Percentiles rank a stretch among this genome's conserved stretches.
Evolutionary conservation across 1,140 invertebrate species (phyloP).

Genomic region (Linepithema humile): DNA sequence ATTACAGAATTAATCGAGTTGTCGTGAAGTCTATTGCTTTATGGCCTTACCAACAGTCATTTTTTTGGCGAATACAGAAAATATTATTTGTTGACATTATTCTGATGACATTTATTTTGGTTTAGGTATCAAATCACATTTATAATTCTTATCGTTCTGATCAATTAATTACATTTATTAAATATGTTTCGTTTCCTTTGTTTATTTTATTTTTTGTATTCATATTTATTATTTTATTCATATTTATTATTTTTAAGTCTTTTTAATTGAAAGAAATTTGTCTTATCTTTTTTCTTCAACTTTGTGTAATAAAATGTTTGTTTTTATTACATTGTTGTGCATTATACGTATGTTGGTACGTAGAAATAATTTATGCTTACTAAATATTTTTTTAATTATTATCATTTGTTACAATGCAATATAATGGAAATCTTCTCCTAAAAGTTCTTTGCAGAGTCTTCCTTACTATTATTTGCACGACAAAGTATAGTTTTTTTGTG

Average conservation of each 20-base stretch:
- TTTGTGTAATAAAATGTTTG: not conserved
- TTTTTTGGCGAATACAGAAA: not conserved
- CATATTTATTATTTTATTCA: too few species aligned
- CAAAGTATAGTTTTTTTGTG: too few species aligned
- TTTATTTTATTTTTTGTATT: too few species aligned
- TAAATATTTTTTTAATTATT: constrained; percentile 16
- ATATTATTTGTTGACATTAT: not conserved
- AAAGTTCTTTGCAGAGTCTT: too few species aligned
- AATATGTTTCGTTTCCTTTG: not conserved
- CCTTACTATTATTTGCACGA: too few species aligned
- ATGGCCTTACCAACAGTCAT: constrained; percentile 16
- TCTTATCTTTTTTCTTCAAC: not conserved
- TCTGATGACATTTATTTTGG: not conserved
- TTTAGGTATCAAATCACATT: constrained; percentile 14
- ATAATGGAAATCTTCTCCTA: too few species aligned
- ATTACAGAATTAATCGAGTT: constrained; percentile 20
- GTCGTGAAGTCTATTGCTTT: not conserved
- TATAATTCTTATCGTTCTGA: not conserved
- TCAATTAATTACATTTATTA: not conserved
- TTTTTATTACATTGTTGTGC: not conserved
- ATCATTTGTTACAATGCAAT: not conserved
- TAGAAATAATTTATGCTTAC: not conserved
- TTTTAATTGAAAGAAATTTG: too few species aligned
- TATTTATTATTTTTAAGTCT: too few species aligned
- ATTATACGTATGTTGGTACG: not conserved